Evolutionary conservation across 2,797 vertebrate genomes (phyloP).

Genomic region (Anolis apletophallus): DNA sequence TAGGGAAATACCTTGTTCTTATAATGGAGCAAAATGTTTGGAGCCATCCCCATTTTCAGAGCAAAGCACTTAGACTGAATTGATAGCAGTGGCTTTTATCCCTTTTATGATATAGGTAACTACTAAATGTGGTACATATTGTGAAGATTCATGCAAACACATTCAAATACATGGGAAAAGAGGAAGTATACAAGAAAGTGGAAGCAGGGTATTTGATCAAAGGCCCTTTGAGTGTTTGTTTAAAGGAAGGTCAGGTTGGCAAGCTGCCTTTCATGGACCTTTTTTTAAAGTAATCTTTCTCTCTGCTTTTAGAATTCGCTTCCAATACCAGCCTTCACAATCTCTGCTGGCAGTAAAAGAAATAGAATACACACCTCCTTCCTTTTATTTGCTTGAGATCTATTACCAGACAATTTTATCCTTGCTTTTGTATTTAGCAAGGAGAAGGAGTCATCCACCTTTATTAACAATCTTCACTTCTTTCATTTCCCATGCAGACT

Average conservation of each 20-base stretch:
- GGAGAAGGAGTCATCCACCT: constrained; percentile 1
- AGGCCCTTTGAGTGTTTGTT: not conserved
- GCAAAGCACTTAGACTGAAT: no score
- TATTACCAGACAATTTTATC: not conserved
- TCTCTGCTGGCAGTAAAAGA: not conserved
- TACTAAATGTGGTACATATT: not conserved
- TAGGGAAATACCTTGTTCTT: not conserved
- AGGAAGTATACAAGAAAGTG: not conserved
- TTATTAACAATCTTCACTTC: not conserved
- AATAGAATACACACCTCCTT: not conserved
- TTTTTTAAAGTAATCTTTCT: not conserved
- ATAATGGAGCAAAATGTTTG: not conserved
- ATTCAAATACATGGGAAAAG: not conserved
- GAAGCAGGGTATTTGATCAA: not conserved
- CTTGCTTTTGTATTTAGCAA: not conserved
- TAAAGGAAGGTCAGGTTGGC: not conserved
- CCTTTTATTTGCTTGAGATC: constrained; percentile 10
- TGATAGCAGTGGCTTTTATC: not conserved
- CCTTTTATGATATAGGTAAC: not conserved
- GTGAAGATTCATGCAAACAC: no score
- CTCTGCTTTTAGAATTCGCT: constrained; percentile 4
- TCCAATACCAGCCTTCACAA: not conserved
- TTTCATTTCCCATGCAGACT: not conserved
- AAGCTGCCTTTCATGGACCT: not conserved
- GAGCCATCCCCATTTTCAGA: not conserved